Base-by-base conservation (phyloP, 1,140 invertebrate species). In the Drosophila kepulauana region DNA sequence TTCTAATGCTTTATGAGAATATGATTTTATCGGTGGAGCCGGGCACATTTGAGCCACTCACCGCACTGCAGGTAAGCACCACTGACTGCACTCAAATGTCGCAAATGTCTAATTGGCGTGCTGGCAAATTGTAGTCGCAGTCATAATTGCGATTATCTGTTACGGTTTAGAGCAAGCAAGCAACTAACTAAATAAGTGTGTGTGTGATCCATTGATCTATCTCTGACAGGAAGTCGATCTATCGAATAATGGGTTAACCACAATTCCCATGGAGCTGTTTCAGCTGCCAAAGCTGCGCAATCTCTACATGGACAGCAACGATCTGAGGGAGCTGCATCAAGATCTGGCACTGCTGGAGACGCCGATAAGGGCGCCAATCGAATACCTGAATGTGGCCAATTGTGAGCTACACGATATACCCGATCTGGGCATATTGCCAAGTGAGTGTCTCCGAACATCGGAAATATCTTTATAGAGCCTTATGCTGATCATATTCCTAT, bases 1-100 rank as follows among this genome's bases (percentile, higher is more conserved):
- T 93, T 84, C 88, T 95, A 65, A 94, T 95, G 86, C 93, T 95
- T 76, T 93, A 93, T 63, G 95, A 95, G 72, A 95, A 95, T 72
- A 93, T 94, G 86, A 94, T 95, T 73, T 93, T 93, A 81, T 93
- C 92, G 20, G 94, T 95, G 43, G 94, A 95, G 64, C 92, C 93
- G 33, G 92, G 94, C 59, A 93, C 94, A 1, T 94, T 95, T 75
- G 85, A 91, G 5, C 92, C 93, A 13, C 91, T 94, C 33, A 93
- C 93, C 43, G 89, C 92, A 70, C 79, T 95, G 35, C 92, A 92
- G 91, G 92, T 92, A 79, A 84, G 38, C 45, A 33, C 7, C 8
- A 13, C 11, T 1, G 11, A 28, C 25, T 28, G 30, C 28, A 54
- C 13, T 33, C 46, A 20, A 13, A 38, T 25, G 20, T 38, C 28